Evolutionary conservation across 2,113 vertebrate genomes (phyloP), one percentile per base, ranked within the genome.

Genomic region (Saccopteryx leptura): DNA sequence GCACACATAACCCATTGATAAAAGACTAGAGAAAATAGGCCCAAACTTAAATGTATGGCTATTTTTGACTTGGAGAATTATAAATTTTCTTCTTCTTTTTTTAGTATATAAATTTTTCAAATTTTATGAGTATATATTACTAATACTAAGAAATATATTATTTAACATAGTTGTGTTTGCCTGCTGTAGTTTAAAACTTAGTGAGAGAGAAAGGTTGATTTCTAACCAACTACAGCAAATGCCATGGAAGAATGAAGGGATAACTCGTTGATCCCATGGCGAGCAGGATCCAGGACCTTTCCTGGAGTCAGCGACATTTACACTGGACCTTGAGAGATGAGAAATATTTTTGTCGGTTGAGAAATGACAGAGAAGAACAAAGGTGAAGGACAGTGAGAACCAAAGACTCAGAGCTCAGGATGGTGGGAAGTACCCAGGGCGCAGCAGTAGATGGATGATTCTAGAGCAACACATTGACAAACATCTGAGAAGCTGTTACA

Each of bases 61-160:
- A 33, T 66, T 83, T 76, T 39, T 60, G 28, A 78, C 31, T 46
- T 76, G 2, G 21, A 21, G 39, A 68, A 75, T 66, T 80, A 79
- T 13, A 31, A 8, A 48, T 75, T 90, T 92, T 54, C 65, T 82
- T 75, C 23, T 84, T 92, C 9, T 88, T 33, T 66, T 94, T 52
- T 23, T 26, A 56, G 14, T 68, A 66, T 79, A 28, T 10, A 4
- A 66, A 66, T 88, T 90, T 97, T 90, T 60, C 5, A 94, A 83
- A 90, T 76, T 89, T 89, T 66, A 48, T n/a, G 28, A 48, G 8
- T 28, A 54, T 78, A 19, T n/a, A 23, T 46, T n/a, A 46, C 1
- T 66, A 71, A 75, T 17, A 81, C 61, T 71, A 46, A 87, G 75
- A 79, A 84, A 78, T 68, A 24, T 6, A 60, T 74, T 79, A 82